Evolutionary conservation across 2,888 invertebrate genomes (phyloP).

Genomic region (Lutraria lutraria): DNA sequence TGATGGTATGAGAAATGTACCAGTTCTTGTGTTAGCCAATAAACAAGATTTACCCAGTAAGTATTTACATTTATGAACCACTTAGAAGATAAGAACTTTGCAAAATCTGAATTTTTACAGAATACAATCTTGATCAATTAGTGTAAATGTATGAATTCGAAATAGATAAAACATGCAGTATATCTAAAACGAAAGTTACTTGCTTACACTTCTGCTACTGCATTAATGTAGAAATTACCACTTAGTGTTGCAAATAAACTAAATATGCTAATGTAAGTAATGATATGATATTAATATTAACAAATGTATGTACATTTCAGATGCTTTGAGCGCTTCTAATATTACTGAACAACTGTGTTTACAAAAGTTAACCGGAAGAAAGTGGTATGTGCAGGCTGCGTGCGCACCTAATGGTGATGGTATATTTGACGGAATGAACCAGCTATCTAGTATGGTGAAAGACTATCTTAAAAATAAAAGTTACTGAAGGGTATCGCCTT

Average conservation of each 20-base stretch:
- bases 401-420: constrained; percentile 86
- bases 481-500: no score
- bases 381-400: constrained; percentile 85
- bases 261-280: no score
- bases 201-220: no score
- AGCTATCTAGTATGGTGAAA: constrained; percentile 83
- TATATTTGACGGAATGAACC: constrained; percentile 84
- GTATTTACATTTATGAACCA: constrained; percentile 10
- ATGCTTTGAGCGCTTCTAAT: constrained; percentile 7
- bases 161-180: no score
- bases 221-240: no score
- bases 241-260: no score
- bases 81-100: no score
- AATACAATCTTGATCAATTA: no score
- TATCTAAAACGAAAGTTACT: no score
- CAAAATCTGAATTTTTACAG: no score
- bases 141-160: no score
- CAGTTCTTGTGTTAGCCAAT: constrained; percentile 86
- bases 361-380: constrained; percentile 74
- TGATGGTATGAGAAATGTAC: constrained; percentile 84
- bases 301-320: not conserved
- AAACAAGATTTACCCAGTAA: constrained; percentile 86
- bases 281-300: no score
- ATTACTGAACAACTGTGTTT: constrained; percentile 78
- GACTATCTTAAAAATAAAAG: constrained; percentile 59